phyloP scores from a whole-genome alignment of 2,113 vertebrate genomes.

The Turdus rufiventris region DNA sequence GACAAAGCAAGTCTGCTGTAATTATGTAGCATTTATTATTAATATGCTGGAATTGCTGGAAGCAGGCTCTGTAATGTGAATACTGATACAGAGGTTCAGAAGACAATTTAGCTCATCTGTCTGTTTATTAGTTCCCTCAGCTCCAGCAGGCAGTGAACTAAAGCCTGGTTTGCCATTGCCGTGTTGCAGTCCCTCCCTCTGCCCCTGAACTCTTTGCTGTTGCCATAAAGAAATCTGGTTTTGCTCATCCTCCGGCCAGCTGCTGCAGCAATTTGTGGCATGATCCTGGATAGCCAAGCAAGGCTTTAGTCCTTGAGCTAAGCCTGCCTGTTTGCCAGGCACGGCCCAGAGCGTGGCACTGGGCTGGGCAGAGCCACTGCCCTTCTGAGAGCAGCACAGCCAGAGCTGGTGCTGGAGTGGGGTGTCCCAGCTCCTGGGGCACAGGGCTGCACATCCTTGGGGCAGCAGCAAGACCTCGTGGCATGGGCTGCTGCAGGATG shows the following conservation, averaged over 20 bases:
- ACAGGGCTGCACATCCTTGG: fast-evolving
- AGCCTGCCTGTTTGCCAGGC: background rate
- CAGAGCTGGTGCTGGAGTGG: background rate
- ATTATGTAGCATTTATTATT: constrained; percentile 84
- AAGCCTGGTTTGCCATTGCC: constrained; percentile 37
- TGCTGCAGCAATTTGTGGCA: fast-evolving
- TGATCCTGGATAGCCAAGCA: background rate
- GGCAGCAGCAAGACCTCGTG: too few relatives aligned
- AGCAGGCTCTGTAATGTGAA: constrained; percentile 77
- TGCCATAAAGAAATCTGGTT: background rate
- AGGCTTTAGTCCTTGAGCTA: background rate
- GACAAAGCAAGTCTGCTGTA: constrained; percentile 72
- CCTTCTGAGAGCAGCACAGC: fast-evolving
- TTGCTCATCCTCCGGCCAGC: fast-evolving
- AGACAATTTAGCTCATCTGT: constrained; percentile 61
- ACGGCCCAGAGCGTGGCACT: fast-evolving
- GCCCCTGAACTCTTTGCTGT: background rate
- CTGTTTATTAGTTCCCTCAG: constrained; percentile 61
- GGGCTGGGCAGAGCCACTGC: background rate
- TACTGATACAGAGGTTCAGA: constrained; percentile 67
- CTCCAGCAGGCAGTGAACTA: background rate
- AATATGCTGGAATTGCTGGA: constrained; percentile 80
- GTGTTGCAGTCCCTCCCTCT: background rate
- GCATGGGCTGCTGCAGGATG: background rate
- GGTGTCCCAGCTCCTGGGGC: fast-evolving